Evolutionary conservation across 2,113 vertebrate species (phyloP).

Genomic region (Mormyrus iriodes): DNA sequence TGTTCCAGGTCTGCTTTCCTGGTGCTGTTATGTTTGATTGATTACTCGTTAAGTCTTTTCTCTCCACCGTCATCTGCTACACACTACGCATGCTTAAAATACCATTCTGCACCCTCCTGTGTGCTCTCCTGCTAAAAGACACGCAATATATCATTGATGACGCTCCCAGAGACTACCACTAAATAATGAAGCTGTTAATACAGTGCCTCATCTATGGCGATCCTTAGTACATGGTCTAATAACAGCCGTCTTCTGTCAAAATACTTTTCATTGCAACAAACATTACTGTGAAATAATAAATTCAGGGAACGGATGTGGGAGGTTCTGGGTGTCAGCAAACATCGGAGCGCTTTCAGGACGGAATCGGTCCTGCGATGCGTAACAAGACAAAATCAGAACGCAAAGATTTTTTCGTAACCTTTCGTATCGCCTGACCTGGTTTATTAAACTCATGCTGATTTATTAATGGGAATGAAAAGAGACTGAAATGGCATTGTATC

Average conservation of each 20-base stretch:
- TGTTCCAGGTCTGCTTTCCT: conserved; percentile 46
- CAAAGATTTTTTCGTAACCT: not conserved
- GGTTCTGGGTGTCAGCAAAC: not conserved
- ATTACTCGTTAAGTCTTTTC: conserved; percentile 52
- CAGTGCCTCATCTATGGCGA: not conserved
- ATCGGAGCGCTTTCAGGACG: not conserved
- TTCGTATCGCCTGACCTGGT: not conserved
- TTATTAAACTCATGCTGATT: not conserved
- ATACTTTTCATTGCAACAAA: not conserved
- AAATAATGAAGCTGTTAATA: not conserved
- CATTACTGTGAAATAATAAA: not conserved
- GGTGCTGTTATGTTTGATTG: conserved; percentile 28
- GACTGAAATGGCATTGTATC: not conserved
- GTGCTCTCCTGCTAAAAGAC: not conserved
- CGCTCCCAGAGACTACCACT: not conserved
- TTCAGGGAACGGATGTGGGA: not conserved
- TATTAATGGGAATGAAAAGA: not conserved
- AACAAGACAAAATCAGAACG: not conserved
- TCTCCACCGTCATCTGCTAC: conserved; percentile 47
- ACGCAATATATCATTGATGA: not conserved
- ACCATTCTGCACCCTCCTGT: not conserved
- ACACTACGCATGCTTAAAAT: conserved; percentile 1
- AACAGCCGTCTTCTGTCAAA: not conserved
- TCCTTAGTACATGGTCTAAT: not conserved
- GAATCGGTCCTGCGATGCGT: not conserved